Base-by-base conservation (phyloP, 2,888 invertebrate genomes). In the Scaeva pyrastri region DNA sequence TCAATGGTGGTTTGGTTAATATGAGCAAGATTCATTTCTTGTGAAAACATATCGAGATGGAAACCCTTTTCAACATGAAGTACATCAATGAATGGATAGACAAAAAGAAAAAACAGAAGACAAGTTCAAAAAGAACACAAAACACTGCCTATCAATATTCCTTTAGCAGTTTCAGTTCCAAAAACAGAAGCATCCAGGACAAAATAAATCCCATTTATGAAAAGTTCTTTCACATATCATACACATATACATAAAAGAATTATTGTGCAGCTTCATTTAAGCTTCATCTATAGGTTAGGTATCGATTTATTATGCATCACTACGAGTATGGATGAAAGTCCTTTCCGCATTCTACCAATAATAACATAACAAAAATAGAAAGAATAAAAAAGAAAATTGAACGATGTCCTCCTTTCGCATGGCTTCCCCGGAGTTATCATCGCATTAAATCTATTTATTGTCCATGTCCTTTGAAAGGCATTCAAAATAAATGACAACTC, bases 371-470 rank as follows among this genome's bases (percentile, higher is more conserved):
- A 5, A 23, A 50, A 50, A 50, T 50, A 21, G 1, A 41, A 23
- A 62, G 12, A 62, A 41, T 19, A 41, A 43, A n/a, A 41, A 21
- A 43, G 7, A 7, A 36, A 36, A 80, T 36, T 60, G 60, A 81
- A 77, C 48, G 58, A 82, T 77, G 48, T 58, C 71, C 43, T 71
- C 55, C 75, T 48, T 66, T 58, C 41, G 26, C 71, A 58, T 66
- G 71, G 36, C 48, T 72, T 50, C 36, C 23, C 31, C 16, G 52
- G 43, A 68, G 78, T 60, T 83, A 73, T 68, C 62, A 74, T 71
- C 55, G 50, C 74, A 64, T 83, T 60, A 52, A 66, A 82, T 77
- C 52, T 77, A 72, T 71, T 75, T 75, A 71, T 71, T 70, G 71
- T 75, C 75, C 75, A 56, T 70, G 75, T 75, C 75, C 75, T 66